These are phyloP conservation scores for Setophaga coronata DNA, from an alignment of 2,113 vertebrate genomes.

Conservation along the genomic window DNA sequence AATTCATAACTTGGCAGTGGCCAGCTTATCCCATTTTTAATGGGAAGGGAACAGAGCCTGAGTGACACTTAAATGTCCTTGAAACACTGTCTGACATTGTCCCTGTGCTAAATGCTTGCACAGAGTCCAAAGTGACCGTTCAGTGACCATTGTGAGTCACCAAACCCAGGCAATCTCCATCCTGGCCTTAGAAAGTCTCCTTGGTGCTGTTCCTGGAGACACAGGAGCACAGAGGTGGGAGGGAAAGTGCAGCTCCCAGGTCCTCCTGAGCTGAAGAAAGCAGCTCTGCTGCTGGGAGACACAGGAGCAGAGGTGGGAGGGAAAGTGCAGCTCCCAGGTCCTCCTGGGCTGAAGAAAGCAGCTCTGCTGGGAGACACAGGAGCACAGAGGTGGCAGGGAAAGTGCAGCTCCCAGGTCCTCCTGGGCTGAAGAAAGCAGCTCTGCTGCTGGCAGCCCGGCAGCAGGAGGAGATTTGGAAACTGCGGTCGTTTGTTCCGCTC, in stretches of 20 bases:
- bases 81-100: neutral
- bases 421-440: neutral
- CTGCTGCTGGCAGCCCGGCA: neutral
- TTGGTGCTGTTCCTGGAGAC: neutral
- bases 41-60: neutral
- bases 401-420: neutral
- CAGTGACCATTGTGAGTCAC: neutral
- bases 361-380: neutral
- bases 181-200: neutral
- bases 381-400: neutral
- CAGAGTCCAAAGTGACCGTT: neutral
- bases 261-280: neutral
- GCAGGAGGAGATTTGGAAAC: neutral
- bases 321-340: neutral
- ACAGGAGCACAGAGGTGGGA: neutral
- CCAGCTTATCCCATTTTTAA: neutral
- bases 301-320: neutral
- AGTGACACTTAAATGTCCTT: neutral
- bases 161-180: neutral
- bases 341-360: neutral
- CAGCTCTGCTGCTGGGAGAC: neutral
- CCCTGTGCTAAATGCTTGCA: neutral
- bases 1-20: neutral
- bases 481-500: constrained; percentile 4
- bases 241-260: neutral